A percentile compares a stretch with the other conserved stretches of the same genome.
Evolutionary conservation across 2,113 vertebrate genomes (phyloP).

Genomic region (Rhabdornis inornatus): DNA sequence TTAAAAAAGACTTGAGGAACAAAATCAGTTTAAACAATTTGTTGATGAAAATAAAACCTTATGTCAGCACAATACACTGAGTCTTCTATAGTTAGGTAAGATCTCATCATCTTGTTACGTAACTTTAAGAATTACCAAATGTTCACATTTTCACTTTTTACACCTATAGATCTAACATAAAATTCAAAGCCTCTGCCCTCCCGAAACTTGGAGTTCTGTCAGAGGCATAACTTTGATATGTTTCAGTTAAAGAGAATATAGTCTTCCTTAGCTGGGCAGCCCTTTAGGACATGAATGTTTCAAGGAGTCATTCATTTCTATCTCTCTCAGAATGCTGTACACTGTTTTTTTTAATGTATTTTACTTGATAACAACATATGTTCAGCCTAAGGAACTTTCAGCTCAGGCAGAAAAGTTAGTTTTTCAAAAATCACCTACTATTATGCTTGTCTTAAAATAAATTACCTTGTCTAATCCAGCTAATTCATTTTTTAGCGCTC

Average conservation of each 20-base stretch:
- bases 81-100: background rate
- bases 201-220: background rate
- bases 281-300: background rate
- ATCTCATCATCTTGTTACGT: background rate
- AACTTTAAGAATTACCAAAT: background rate
- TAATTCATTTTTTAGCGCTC: slow-evolving; percentile 63
- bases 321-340: background rate
- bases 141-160: background rate
- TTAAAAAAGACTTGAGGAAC: background rate
- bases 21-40: background rate
- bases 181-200: background rate
- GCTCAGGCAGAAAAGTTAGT: background rate
- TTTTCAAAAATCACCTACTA: background rate
- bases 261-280: background rate
- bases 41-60: background rate
- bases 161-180: background rate
- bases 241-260: background rate
- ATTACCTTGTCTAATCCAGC: slow-evolving; percentile 68
- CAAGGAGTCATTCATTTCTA: background rate
- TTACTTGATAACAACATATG: background rate
- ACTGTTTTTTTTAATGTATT: background rate
- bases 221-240: background rate
- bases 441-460: slow-evolving; percentile 13
- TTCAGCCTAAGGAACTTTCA: background rate
- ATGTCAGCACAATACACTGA: background rate